A percentile compares a stretch with the other conserved stretches of the same genome.
Conservation (phyloP, 2,113 vertebrate species). For the Catagonus wagneri region DNA sequence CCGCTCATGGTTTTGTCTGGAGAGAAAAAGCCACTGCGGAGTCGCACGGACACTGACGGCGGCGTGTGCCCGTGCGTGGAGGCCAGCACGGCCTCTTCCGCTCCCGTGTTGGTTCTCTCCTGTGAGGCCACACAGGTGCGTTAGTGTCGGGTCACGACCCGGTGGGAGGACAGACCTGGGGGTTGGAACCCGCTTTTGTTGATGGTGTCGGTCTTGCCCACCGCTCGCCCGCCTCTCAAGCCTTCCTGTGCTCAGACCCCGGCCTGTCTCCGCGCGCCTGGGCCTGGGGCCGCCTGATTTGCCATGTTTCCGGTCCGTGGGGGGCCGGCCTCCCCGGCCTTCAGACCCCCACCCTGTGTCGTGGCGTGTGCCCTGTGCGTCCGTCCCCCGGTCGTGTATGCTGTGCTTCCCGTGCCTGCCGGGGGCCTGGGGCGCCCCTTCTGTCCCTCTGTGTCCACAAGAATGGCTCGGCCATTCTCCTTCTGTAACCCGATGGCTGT, state of each 20-base stretch:
- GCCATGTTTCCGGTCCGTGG: fast-evolving
- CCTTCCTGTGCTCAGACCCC: slow-evolving; percentile 91
- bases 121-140: not conserved
- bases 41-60: slow-evolving; percentile 63
- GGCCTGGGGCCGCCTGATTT: not conserved
- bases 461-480: slow-evolving; percentile 94
- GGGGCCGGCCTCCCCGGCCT: not conserved
- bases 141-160: not conserved
- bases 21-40: slow-evolving; percentile 3
- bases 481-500: slow-evolving; percentile 93
- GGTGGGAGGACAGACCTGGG: not conserved
- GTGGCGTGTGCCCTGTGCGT: slow-evolving; percentile 89
- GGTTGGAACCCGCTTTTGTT: fast-evolving
- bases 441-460: slow-evolving; percentile 89
- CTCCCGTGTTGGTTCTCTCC: slow-evolving; percentile 39
- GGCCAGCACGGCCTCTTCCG: not conserved
- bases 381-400: slow-evolving; percentile 79
- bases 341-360: not conserved
- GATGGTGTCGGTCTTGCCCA: slow-evolving; percentile 44
- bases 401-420: slow-evolving; percentile 85
- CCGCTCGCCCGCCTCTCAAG: slow-evolving; percentile 86
- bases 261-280: not conserved
- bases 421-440: slow-evolving; percentile 86
- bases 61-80: slow-evolving; percentile 71
- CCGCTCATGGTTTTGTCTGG: not conserved